Conservation (phyloP, 1,140 invertebrate genomes). For the Drosophila tsacasi region DNA sequence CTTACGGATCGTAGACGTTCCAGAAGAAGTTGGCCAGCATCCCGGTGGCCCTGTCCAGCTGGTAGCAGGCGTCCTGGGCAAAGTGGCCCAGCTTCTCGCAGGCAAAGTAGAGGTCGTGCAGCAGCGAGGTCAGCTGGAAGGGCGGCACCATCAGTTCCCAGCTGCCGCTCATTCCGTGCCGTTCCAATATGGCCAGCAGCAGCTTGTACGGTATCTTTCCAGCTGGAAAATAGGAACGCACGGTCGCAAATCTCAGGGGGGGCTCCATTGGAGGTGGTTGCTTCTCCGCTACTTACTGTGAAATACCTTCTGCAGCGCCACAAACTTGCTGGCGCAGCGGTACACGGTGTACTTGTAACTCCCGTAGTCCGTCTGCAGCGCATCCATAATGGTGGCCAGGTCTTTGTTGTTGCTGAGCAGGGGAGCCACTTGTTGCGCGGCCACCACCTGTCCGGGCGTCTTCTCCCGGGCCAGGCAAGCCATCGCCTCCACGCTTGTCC, state of each 20-base stretch:
- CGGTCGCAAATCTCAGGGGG: background rate
- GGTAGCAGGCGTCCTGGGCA: constrained; percentile 49
- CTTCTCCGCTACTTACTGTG: constrained; percentile 64
- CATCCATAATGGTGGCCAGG: constrained; percentile 61
- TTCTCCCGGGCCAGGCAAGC: constrained; percentile 50
- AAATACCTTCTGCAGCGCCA: constrained; percentile 73
- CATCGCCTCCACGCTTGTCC: constrained; percentile 45
- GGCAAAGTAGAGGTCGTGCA: constrained; percentile 81
- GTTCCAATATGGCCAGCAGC: constrained; percentile 72
- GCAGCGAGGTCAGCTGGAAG: constrained; percentile 75
- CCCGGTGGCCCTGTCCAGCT: constrained; percentile 60
- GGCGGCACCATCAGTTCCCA: constrained; percentile 77
- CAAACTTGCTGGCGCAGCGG: constrained; percentile 77
- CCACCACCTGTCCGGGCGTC: constrained; percentile 22
- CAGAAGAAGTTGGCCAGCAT: constrained; percentile 80
- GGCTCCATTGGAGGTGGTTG: background rate
- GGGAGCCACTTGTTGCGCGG: constrained; percentile 44
- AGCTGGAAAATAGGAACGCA: constrained; percentile 45
- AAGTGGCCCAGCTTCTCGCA: constrained; percentile 81
- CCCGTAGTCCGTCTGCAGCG: constrained; percentile 65
- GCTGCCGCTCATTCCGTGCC: constrained; percentile 67
- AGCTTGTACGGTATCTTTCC: constrained; percentile 76
- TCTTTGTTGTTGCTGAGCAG: constrained; percentile 46
- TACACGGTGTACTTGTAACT: constrained; percentile 82
- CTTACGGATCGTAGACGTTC: constrained; percentile 83